These are phyloP conservation scores for Zelleria hepariella DNA, from an alignment of 2,888 invertebrate genomes.

Conservation along the genomic window DNA sequence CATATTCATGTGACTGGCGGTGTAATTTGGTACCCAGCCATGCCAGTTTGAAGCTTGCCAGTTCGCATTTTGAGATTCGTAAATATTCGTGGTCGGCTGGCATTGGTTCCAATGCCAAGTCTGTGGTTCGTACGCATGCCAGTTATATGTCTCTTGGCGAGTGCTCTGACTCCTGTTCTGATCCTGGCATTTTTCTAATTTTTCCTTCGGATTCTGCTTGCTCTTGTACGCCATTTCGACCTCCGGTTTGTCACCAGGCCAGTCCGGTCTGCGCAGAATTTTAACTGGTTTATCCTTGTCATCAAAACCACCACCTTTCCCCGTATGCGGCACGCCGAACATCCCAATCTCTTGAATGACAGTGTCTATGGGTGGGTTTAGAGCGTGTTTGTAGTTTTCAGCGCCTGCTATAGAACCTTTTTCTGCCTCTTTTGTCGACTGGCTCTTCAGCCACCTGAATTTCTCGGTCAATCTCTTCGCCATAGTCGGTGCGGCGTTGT, in stretches of 20 bases:
- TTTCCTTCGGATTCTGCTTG: not conserved
- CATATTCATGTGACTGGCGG: not conserved
- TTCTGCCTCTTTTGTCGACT: not conserved
- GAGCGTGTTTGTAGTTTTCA: not conserved
- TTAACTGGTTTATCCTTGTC: not conserved
- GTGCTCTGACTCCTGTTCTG: not conserved
- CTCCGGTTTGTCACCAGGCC: not conserved
- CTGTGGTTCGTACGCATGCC: not conserved
- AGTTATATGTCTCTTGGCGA: not conserved
- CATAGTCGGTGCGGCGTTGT: not conserved
- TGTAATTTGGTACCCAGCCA: not conserved
- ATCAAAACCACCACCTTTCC: not conserved
- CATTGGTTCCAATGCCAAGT: not conserved
- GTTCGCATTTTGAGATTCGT: no score
- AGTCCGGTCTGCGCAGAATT: not conserved
- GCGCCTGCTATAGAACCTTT: no score
- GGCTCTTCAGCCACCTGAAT: not conserved
- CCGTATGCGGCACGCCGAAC: not conserved
- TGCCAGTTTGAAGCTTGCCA: not conserved
- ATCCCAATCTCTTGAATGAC: not conserved
- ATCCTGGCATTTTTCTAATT: not conserved
- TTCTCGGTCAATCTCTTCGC: not conserved
- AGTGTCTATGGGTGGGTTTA: not conserved
- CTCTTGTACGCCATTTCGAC: not conserved
- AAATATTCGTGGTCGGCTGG: no score